These are phyloP conservation scores for Simalia tracyae DNA, from an alignment of 2,797 vertebrate species.

Conservation along the genomic window DNA sequence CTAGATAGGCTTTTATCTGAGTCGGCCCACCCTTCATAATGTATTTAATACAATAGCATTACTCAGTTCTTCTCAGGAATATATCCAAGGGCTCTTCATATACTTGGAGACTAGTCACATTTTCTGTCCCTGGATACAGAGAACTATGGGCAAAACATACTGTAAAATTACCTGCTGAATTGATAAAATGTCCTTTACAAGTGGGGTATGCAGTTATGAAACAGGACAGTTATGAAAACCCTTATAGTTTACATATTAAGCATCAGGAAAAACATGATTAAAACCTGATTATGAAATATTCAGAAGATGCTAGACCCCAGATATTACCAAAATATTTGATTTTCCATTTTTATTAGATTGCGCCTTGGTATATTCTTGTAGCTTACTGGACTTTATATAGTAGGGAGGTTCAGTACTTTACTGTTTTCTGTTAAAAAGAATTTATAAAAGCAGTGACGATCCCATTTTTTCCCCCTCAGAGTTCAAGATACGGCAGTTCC, in stretches of 20 bases:
- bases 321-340: neutral
- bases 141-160: no score
- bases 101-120: neutral
- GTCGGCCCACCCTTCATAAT: neutral
- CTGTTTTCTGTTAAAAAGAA: constrained; percentile 6
- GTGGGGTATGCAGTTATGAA: neutral
- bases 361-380: neutral
- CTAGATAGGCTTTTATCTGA: neutral
- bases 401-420: neutral
- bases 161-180: neutral
- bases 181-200: neutral
- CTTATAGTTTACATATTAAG: neutral
- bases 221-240: neutral
- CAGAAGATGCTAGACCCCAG: neutral
- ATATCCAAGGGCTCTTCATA: neutral
- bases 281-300: neutral
- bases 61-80: neutral
- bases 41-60: neutral
- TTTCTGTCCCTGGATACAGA: neutral
- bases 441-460: constrained; percentile 22
- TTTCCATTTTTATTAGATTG: neutral
- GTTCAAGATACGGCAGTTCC: constrained; percentile 76
- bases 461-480: constrained; percentile 58
- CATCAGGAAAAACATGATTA: neutral
- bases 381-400: fast-evolving